Percentiles rank a stretch among this genome's conserved stretches.
These are phyloP conservation scores for Parnassius smintheus DNA, from an alignment of 2,888 invertebrate genomes.

Conservation along the genomic window DNA sequence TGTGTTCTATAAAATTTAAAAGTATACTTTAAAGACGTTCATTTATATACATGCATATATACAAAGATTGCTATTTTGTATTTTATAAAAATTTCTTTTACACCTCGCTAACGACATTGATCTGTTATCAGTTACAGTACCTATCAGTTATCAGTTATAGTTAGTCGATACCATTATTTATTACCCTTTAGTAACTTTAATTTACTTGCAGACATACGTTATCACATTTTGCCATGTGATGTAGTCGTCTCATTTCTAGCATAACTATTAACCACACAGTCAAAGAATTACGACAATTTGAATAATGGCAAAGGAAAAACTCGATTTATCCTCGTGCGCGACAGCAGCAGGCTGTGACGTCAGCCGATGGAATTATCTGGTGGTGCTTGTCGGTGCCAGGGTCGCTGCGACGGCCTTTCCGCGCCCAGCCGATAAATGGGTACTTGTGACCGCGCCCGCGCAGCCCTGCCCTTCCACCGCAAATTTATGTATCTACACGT, in stretches of 20 bases:
- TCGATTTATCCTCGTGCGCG: constrained; percentile 34
- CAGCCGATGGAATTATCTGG: constrained; percentile 54
- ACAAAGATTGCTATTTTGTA: too few species aligned
- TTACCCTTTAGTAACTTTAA: too few species aligned
- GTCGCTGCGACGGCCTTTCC: constrained; percentile 55
- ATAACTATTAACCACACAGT: neutral
- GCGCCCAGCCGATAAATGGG: constrained; percentile 58
- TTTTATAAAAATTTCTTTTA: too few species aligned
- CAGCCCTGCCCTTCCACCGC: constrained; percentile 33
- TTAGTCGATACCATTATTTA: too few species aligned
- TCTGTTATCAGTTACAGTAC: too few species aligned
- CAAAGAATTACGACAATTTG: constrained; percentile 7
- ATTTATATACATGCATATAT: too few species aligned
- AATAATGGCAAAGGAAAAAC: constrained; percentile 29
- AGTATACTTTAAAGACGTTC: too few species aligned
- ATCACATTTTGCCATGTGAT: neutral
- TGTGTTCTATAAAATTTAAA: too few species aligned
- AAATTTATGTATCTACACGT: neutral
- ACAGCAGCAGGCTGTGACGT: constrained; percentile 36
- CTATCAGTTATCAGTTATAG: too few species aligned
- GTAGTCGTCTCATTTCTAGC: neutral
- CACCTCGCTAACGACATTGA: too few species aligned
- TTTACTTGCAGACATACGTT: too few species aligned
- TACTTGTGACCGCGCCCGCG: constrained; percentile 57
- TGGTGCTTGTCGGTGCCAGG: constrained; percentile 67